Conservation (phyloP, 1,140 invertebrate species). For the Grapholita molesta region DNA sequence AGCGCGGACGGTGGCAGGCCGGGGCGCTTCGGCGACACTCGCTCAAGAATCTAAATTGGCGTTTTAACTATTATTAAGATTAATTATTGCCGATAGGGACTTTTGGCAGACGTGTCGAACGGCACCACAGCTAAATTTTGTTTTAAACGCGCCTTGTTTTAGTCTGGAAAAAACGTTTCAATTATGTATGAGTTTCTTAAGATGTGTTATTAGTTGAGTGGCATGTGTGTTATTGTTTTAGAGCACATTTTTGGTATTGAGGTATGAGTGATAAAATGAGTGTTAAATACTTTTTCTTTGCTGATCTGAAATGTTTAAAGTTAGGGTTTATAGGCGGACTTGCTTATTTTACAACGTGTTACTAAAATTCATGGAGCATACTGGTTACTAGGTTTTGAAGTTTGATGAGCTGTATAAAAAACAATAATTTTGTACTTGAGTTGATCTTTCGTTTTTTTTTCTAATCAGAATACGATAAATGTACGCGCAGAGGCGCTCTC, state of each 20-base stretch:
- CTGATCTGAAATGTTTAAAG: too few species aligned
- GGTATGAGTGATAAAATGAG: background rate
- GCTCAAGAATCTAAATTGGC: constrained; percentile 67
- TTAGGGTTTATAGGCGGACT: too few species aligned
- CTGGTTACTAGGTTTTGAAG: too few species aligned
- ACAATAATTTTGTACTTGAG: too few species aligned
- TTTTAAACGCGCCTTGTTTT: background rate
- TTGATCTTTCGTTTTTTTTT: too few species aligned
- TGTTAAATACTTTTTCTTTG: background rate
- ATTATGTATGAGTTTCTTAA: background rate
- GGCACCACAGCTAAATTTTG: background rate
- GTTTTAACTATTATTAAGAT: constrained; percentile 74
- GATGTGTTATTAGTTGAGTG: background rate
- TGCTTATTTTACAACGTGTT: too few species aligned
- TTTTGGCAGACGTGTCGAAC: background rate
- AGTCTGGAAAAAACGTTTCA: background rate
- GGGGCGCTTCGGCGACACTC: constrained; percentile 54
- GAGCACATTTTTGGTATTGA: background rate
- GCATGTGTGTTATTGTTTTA: background rate
- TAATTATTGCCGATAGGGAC: constrained; percentile 64
- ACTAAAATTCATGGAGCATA: too few species aligned
- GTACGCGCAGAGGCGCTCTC: too few species aligned
- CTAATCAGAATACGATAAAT: too few species aligned
- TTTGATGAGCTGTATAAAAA: too few species aligned
- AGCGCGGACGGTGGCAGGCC: constrained; percentile 65